Conservation (phyloP, 2,113 vertebrate genomes). For the Chelonoidis abingdonii region DNA sequence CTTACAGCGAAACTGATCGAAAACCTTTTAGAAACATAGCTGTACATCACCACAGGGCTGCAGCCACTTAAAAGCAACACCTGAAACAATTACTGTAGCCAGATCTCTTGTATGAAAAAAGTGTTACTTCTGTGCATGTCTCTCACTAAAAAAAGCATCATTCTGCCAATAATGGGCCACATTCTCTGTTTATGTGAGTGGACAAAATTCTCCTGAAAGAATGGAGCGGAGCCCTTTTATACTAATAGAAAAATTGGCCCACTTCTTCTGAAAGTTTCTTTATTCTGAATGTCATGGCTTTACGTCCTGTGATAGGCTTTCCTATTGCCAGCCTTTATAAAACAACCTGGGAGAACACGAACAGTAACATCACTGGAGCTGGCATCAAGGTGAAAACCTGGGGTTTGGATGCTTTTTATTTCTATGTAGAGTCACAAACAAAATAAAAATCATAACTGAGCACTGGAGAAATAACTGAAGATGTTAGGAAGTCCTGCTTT, state of each 20-base stretch:
- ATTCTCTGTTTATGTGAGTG: background rate
- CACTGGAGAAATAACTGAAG: background rate
- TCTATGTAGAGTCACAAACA: background rate
- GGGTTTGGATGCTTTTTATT: background rate
- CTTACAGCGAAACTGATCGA: background rate
- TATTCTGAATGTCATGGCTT: constrained; percentile 4
- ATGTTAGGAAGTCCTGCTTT: background rate
- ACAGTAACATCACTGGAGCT: background rate
- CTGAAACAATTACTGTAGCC: background rate
- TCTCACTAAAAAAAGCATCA: background rate
- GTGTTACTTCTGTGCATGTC: background rate
- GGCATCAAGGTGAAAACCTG: background rate
- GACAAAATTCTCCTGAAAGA: background rate
- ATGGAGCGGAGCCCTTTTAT: background rate
- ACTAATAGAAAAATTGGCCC: background rate
- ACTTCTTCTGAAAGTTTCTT: background rate
- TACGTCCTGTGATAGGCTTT: background rate
- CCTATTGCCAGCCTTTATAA: constrained; percentile 15
- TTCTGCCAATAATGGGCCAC: background rate
- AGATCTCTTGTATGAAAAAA: background rate
- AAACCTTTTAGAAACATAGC: background rate
- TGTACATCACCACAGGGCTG: background rate
- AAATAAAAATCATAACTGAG: background rate
- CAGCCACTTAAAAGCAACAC: background rate
- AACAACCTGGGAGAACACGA: background rate